Conservation (phyloP, 2,888 invertebrate species). For the Himalopsyche japonica region DNA sequence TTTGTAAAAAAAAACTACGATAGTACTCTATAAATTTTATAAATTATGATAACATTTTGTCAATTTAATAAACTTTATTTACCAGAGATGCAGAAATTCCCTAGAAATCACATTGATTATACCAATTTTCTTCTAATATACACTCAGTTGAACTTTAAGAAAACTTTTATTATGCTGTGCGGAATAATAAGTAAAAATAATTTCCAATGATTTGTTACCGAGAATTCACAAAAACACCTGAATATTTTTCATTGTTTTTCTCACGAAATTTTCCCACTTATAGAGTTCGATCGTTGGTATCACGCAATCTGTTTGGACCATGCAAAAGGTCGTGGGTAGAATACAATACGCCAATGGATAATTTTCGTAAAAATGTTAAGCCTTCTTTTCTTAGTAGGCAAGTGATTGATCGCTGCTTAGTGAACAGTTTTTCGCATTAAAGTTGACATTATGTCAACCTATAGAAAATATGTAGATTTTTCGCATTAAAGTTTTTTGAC, state of each 20-base stretch:
- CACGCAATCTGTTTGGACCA: not conserved
- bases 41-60: too few species aligned
- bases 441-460: not conserved
- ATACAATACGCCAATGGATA: not conserved
- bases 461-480: not conserved
- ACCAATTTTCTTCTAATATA: too few species aligned
- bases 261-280: not conserved
- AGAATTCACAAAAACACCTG: not conserved
- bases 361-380: not conserved
- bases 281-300: not conserved
- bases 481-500: not conserved
- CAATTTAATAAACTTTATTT: too few species aligned
- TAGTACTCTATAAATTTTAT: too few species aligned
- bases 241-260: not conserved
- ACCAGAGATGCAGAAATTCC: too few species aligned
- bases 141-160: too few species aligned
- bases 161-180: too few species aligned
- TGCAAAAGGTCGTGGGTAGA: not conserved
- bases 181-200: not conserved
- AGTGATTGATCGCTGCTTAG: not conserved
- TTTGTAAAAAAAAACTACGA: too few species aligned
- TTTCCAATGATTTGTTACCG: not conserved
- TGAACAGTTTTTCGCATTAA: not conserved
- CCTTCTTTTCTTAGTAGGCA: not conserved
- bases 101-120: too few species aligned